These are phyloP conservation scores for Nemapogon koenigi DNA, from an alignment of 2,888 invertebrate genomes.

Conservation along the genomic window DNA sequence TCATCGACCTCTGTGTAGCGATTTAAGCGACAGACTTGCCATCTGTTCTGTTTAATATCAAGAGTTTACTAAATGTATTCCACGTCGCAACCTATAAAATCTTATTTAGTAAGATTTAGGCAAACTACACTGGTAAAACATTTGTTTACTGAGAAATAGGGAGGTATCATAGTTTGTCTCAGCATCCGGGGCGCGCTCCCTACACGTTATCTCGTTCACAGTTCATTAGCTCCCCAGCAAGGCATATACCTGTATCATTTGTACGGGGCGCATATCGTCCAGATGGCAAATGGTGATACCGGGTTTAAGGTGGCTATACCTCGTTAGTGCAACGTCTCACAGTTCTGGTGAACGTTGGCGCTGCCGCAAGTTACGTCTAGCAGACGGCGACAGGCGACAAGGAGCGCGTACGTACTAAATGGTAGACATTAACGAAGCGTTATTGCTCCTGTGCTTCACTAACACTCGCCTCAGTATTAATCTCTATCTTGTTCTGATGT, in stretches of 20 bases:
- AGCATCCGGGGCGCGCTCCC: no score
- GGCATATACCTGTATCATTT: slow-evolving; percentile 52
- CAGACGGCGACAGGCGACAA: slow-evolving; percentile 43
- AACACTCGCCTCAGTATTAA: slow-evolving; percentile 52
- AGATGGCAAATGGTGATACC: slow-evolving; percentile 50
- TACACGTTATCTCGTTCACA: slow-evolving; percentile 68
- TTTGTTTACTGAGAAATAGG: no score
- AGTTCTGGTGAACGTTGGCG: slow-evolving; percentile 10
- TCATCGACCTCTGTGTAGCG: no score
- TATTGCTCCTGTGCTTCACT: slow-evolving; percentile 52
- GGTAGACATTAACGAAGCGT: slow-evolving; percentile 55
- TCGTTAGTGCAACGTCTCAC: slow-evolving; percentile 30
- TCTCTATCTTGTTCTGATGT: slow-evolving; percentile 42
- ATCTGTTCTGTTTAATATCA: no score
- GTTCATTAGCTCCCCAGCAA: slow-evolving; percentile 55
- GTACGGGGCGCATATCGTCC: slow-evolving; percentile 37
- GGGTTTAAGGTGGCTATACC: slow-evolving; percentile 39
- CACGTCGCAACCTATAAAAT: no score
- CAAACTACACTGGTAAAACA: no score
- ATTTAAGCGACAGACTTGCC: no score
- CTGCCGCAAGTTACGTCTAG: slow-evolving; percentile 32
- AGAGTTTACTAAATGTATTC: no score
- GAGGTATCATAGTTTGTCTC: no score
- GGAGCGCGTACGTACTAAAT: slow-evolving; percentile 45
- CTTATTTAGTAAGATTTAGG: no score